Base-by-base conservation (phyloP, 1,140 invertebrate genomes). In the Drosophila lacteicornis region DNA sequence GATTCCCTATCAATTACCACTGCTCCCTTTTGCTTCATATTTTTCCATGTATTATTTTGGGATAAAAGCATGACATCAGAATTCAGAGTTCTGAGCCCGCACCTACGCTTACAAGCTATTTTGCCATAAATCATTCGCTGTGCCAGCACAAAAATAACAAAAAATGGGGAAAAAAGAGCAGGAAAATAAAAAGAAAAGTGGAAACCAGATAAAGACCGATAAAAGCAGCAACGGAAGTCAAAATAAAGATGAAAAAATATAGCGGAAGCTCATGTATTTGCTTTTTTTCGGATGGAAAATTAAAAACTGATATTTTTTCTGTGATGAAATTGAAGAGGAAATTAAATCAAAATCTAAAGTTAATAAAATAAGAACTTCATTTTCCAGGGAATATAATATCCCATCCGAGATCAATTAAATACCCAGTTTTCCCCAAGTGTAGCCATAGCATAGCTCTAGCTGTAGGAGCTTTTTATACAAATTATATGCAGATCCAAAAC, bases 401-500 rank as follows among this genome's bases (percentile, higher is more conserved):
- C 4, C 6, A 15, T 15, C 11, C 8, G 1, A 25, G n/a, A 17
- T 9, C 17, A 22, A 42, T 12, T 1, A 17, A n/a, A 19, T 43
- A 25, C 27, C 5, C 2, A 12, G n/a, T 19, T 62, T 38, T 51
- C 8, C 33, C 2, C 51, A 15, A 56, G 33, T 40, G 51, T 53
- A 19, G 11, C 7, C 15, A 22, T 11, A 22, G 8, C 13, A 22
- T 11, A 40, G 8, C 13, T 38, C 13, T 55, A 38, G 51, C 12
- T 55, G 27, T 15, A 12, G 11, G 25, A 25, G 62, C 9, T 22
- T 33, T 65, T 42, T 57, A 33, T 47, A 13, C 22, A 58, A 33
- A 30, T 42, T 22, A 30, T 71, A 71, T 71, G 69, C 43, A 71
- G 51, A 71, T 71, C n/a, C 25, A 27, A 42, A 70, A 55, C 43